Evolutionary conservation across 1,140 invertebrate genomes (phyloP).

Genomic region (Drosophila pruinosa): DNA sequence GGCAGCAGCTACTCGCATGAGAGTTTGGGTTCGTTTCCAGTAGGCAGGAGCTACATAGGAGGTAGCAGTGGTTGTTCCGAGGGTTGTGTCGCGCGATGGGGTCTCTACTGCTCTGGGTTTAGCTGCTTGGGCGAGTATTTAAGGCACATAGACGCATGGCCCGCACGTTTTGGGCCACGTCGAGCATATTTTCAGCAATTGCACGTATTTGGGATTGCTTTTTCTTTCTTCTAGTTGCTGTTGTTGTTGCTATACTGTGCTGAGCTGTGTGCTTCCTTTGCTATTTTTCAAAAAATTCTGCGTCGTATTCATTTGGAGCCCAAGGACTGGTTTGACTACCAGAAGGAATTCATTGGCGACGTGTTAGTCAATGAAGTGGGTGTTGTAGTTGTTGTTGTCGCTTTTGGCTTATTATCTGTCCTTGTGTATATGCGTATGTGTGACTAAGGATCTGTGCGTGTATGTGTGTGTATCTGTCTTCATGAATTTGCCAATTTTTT

Average conservation of each 20-base stretch:
- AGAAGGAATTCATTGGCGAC: conserved; percentile 8
- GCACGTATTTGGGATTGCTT: conserved; percentile 70
- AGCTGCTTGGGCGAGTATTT: conserved; percentile 46
- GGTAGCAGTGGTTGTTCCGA: background rate
- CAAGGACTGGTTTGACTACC: conserved; percentile 8
- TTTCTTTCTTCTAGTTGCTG: conserved; percentile 29
- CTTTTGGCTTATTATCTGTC: conserved; percentile 62
- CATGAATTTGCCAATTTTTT: conserved; percentile 56
- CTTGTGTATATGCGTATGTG: conserved; percentile 13
- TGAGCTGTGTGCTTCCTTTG: conserved; percentile 18
- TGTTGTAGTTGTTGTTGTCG: conserved; percentile 8
- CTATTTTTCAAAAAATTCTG: conserved; percentile 22
- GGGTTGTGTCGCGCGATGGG: conserved; percentile 15
- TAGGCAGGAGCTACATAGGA: background rate
- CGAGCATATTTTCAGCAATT: conserved; percentile 70
- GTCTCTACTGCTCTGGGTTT: background rate
- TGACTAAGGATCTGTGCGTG: background rate
- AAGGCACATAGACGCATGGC: conserved; percentile 52
- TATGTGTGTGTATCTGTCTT: conserved; percentile 50
- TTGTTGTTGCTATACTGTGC: conserved; percentile 29
- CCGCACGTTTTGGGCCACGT: conserved; percentile 59
- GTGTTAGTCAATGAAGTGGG: conserved; percentile 49
- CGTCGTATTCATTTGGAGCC: conserved; percentile 13
- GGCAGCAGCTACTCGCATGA: background rate
- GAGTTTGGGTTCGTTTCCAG: background rate